These are phyloP conservation scores for Cyphomyrus plagiostoma DNA, from an alignment of 2,113 vertebrate genomes.

Conservation along the genomic window DNA sequence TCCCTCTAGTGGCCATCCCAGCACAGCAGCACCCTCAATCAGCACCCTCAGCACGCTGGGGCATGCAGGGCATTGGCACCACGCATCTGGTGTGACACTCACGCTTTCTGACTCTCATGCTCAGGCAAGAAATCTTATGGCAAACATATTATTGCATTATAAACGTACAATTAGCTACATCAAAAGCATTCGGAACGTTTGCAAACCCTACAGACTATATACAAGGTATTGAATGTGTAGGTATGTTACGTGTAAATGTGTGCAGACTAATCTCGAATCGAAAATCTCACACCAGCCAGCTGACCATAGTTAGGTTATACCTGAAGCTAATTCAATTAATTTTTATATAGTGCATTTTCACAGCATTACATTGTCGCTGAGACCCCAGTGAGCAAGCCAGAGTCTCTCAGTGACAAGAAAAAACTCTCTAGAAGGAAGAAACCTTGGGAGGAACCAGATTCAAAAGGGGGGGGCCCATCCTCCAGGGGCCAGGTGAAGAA, in stretches of 20 bases:
- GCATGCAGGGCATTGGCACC: neutral
- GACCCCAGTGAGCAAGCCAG: too few relatives aligned
- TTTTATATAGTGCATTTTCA: too few relatives aligned
- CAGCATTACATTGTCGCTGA: too few relatives aligned
- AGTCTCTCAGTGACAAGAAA: too few relatives aligned
- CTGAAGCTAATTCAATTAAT: neutral
- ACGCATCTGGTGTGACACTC: neutral
- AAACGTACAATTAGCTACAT: too few relatives aligned
- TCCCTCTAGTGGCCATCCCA: conserved; percentile 3
- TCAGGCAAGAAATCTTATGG: neutral
- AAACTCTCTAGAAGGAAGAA: neutral
- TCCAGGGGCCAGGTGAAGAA: neutral
- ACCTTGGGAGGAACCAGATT: neutral
- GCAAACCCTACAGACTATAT: too few relatives aligned
- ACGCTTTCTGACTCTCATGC: neutral
- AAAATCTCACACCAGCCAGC: too few relatives aligned
- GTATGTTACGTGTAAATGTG: too few relatives aligned
- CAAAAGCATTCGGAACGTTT: too few relatives aligned
- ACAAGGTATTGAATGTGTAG: too few relatives aligned
- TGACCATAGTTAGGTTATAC: neutral
- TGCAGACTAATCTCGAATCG: too few relatives aligned
- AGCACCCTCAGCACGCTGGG: neutral
- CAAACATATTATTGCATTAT: too few relatives aligned
- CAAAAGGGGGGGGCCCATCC: neutral
- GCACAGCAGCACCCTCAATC: neutral